Evolutionary conservation across 1,140 invertebrate genomes (phyloP).

Genomic region (Stegodyphus dumicola): DNA sequence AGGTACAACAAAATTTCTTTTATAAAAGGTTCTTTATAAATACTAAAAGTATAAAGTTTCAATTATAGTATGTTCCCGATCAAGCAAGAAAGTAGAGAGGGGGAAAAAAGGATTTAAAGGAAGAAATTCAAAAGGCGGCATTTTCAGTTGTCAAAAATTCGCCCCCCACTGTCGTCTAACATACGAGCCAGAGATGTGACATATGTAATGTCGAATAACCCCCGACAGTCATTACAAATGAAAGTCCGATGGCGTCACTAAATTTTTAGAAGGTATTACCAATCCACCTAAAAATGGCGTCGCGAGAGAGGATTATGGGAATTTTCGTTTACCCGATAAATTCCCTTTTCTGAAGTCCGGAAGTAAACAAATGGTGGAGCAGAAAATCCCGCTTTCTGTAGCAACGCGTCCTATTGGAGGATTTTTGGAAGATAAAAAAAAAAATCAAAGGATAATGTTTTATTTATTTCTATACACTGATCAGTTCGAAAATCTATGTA

Average conservation of each 20-base stretch:
- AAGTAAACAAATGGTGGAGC: slow-evolving; percentile 42
- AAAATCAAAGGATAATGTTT: slow-evolving; percentile 39
- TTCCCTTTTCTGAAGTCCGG: slow-evolving; percentile 41
- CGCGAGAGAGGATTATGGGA: slow-evolving; percentile 33
- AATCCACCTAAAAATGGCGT: slow-evolving; percentile 19
- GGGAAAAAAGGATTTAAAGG: not conserved
- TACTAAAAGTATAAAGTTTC: not conserved
- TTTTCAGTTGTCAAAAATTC: slow-evolving; percentile 26
- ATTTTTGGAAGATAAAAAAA: slow-evolving; percentile 9
- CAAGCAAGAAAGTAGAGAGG: not conserved
- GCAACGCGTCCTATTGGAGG: slow-evolving; percentile 31
- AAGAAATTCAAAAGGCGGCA: not conserved
- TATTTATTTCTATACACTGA: slow-evolving; percentile 17
- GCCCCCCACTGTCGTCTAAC: slow-evolving; percentile 1
- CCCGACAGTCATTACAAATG: slow-evolving; percentile 54
- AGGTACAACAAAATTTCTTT: too few species aligned
- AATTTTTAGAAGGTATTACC: slow-evolving; percentile 43
- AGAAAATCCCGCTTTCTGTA: slow-evolving; percentile 48
- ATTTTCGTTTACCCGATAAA: slow-evolving; percentile 45
- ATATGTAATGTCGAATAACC: slow-evolving; percentile 42
- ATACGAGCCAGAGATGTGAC: slow-evolving; percentile 43
- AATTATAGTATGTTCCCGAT: slow-evolving; percentile 34
- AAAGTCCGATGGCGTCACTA: slow-evolving; percentile 27
- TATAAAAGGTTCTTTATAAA: not conserved
- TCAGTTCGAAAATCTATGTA: not conserved